Conservation (phyloP, 2,888 invertebrate genomes). For the Rhingia rostrata region DNA sequence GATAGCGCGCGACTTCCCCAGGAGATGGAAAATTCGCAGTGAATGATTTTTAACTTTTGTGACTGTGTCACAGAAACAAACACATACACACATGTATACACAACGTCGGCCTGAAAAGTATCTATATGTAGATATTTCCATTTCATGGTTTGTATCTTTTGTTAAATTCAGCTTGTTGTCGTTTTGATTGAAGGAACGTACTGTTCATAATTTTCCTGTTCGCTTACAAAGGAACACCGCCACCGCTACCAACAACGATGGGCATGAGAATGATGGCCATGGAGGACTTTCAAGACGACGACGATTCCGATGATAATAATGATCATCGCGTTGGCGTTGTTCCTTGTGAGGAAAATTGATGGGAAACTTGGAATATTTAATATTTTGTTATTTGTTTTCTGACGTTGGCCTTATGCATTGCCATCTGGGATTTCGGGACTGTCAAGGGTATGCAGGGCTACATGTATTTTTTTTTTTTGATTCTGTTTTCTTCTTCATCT, state of each 20-base stretch:
- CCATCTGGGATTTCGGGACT: slow-evolving; percentile 35
- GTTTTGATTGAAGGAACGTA: slow-evolving; percentile 72
- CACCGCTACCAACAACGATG: too few species aligned
- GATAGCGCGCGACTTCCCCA: slow-evolving; percentile 27
- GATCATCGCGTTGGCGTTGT: slow-evolving; percentile 46
- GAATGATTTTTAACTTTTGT: slow-evolving; percentile 47
- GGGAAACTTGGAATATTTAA: slow-evolving; percentile 66
- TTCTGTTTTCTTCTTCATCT: slow-evolving; percentile 18
- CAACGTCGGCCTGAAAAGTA: slow-evolving; percentile 62
- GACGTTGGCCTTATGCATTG: slow-evolving; percentile 31
- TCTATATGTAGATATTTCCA: slow-evolving; percentile 49
- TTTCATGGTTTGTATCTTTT: slow-evolving; percentile 75
- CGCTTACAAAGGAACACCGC: background rate
- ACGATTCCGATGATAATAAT: slow-evolving; percentile 29
- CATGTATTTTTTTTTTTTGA: slow-evolving; percentile 9
- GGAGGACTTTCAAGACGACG: slow-evolving; percentile 18
- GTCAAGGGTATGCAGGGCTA: slow-evolving; percentile 1
- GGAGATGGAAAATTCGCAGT: slow-evolving; percentile 47
- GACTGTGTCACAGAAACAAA: slow-evolving; percentile 8
- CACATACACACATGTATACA: background rate
- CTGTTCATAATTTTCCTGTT: slow-evolving; percentile 70
- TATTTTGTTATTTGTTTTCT: slow-evolving; percentile 64
- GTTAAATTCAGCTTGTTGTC: slow-evolving; percentile 70
- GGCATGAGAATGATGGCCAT: slow-evolving; percentile 13
- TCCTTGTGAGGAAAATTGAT: slow-evolving; percentile 56